These are phyloP conservation scores for Carcina quercana DNA, from an alignment of 2,888 invertebrate species.

Conservation along the genomic window DNA sequence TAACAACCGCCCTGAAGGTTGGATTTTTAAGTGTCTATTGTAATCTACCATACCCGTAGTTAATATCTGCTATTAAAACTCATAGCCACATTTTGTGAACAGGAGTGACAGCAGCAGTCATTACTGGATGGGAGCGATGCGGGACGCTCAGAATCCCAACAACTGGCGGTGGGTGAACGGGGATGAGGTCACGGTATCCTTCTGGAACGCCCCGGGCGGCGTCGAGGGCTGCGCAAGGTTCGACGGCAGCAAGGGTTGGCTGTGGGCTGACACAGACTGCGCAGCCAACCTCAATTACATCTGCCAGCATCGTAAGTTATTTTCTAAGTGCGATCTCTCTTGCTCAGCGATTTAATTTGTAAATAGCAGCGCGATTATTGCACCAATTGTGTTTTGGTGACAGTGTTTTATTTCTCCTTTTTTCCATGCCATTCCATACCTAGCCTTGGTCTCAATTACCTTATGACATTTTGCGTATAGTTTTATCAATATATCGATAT, in stretches of 20 bases:
- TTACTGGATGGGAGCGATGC: slow-evolving; percentile 95
- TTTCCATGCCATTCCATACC: background rate
- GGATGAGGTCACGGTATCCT: slow-evolving; percentile 90
- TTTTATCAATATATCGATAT: background rate
- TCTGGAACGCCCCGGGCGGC: slow-evolving; percentile 92
- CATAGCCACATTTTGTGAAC: slow-evolving; percentile 14
- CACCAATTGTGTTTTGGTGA: too few species aligned
- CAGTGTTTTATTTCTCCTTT: too few species aligned
- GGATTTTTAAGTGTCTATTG: too few species aligned
- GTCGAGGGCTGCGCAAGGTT: slow-evolving; percentile 91
- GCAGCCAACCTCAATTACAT: slow-evolving; percentile 89
- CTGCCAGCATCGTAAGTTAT: slow-evolving; percentile 91
- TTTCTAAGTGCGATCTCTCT: too few species aligned
- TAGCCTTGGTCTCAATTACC: background rate
- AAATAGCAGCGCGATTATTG: too few species aligned
- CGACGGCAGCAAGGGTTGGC: slow-evolving; percentile 95
- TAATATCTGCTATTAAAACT: slow-evolving; percentile 5
- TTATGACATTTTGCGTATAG: slow-evolving; percentile 4
- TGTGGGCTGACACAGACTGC: slow-evolving; percentile 95
- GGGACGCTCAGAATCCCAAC: slow-evolving; percentile 84
- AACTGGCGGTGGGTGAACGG: slow-evolving; percentile 95
- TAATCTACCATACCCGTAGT: background rate
- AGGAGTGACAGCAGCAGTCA: slow-evolving; percentile 93
- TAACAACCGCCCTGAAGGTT: too few species aligned
- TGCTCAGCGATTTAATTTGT: too few species aligned